A percentile compares a stretch with the other conserved stretches of the same genome.
Evolutionary conservation across 2,797 vertebrate genomes (phyloP).

Genomic region (Nyctibius grandis): DNA sequence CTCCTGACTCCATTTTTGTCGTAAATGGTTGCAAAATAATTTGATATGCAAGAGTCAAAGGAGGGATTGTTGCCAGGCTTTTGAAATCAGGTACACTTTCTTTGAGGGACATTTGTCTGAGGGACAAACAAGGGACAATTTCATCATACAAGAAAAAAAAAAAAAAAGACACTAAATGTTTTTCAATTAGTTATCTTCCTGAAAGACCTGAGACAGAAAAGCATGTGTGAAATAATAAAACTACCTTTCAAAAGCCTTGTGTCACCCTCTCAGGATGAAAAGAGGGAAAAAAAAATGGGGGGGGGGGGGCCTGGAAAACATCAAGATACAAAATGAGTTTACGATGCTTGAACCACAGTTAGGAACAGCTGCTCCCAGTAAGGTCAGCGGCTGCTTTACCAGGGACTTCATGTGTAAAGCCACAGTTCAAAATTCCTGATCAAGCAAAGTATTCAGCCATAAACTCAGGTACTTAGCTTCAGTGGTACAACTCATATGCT

Average conservation of each 20-base stretch:
- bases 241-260: not conserved
- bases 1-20: not conserved
- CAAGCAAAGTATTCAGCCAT: not conserved
- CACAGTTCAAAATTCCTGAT: not conserved
- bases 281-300: fast-evolving
- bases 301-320: not conserved
- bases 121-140: constrained; percentile 43
- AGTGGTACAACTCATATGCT: not conserved
- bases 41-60: constrained; percentile 15
- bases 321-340: not conserved
- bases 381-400: not conserved
- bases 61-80: constrained; percentile 41
- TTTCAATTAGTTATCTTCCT: not conserved
- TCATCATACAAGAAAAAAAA: constrained; percentile 27
- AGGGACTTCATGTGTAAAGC: not conserved
- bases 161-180: not conserved
- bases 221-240: not conserved
- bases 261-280: not conserved
- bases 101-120: constrained; percentile 3
- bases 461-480: not conserved
- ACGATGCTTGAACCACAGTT: not conserved
- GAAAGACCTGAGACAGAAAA: not conserved
- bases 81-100: constrained; percentile 46
- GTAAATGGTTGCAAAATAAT: constrained; percentile 48
- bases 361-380: not conserved